Percentiles rank a stretch among this genome's conserved stretches.
Conservation (phyloP, 2,888 invertebrate species). For the Pharmacophagus antenor region DNA sequence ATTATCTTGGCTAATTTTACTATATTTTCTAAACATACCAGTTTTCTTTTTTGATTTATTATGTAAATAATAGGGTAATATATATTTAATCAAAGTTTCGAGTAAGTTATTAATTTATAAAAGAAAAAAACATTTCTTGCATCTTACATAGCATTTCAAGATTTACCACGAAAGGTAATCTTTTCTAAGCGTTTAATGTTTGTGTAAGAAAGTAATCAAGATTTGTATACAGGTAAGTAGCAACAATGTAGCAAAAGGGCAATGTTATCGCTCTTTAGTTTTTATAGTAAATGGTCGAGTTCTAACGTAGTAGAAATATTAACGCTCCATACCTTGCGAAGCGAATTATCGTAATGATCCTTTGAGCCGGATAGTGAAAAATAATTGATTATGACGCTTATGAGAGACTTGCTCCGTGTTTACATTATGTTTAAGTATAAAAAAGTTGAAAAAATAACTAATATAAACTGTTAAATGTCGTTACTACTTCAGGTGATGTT, state of each 20-base stretch:
- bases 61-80: no score
- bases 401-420: conserved; percentile 14
- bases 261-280: conserved; percentile 19
- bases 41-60: no score
- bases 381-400: conserved; percentile 30
- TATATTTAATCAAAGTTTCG: no score
- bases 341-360: conserved; percentile 19
- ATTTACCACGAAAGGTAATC: no score
- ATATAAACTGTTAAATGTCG: neutral
- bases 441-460: conserved; percentile 4
- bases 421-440: conserved; percentile 6
- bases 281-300: conserved; percentile 22
- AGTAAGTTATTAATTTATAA: no score
- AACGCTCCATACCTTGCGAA: conserved; percentile 20
- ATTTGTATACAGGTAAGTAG: conserved; percentile 2
- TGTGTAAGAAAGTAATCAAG: no score
- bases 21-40: no score
- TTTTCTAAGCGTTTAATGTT: no score
- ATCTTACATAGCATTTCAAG: no score
- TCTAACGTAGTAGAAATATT: conserved; percentile 22
- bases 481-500: conserved; percentile 1
- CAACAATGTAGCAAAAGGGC: conserved; percentile 26
- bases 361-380: conserved; percentile 14
- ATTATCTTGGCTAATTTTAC: no score
- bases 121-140: no score